Base-by-base conservation (phyloP, 2,888 invertebrate genomes). In the Tenthredo scrophulariae region DNA sequence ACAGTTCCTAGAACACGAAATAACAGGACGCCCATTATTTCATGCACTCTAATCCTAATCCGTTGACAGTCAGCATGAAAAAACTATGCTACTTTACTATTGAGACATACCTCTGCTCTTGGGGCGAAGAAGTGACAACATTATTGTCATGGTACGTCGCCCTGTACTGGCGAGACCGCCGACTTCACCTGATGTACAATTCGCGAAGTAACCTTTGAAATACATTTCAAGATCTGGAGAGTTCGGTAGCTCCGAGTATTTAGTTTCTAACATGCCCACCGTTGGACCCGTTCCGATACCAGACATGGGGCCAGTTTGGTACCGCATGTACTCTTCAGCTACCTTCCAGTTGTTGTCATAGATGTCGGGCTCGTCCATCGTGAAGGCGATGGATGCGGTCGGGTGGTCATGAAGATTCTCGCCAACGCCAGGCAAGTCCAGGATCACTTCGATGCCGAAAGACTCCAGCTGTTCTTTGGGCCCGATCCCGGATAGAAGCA, bases 401-500 rank as follows among this genome's bases (percentile, higher is more conserved):
- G 96, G 95, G 87, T 96, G n/a, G n/a, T n/a, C n/a, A n/a, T n/a
- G n/a, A n/a, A n/a, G n/a, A n/a, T n/a, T n/a, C n/a, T n/a, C n/a
- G 96, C 96, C 96, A 0, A 96, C 96, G 0, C 96, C 96, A 0
- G 96, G 96, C 33, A 96, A 91, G 86, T 96, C 94, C 80, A 94
- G 94, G 26, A 96, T 93, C 7, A 95, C 94, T 0, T 94, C 94
- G 65, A 96, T 95, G 50, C 95, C 94, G 84, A 95, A 94, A 67
- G 94, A 93, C 77, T 95, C 91, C 10, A 96, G 91, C 3, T 95
- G 95, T 2, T 94, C 93, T 88, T 94, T 94, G 0, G 96, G 96
- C 0, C 96, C 96, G 13, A 96, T 94, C n/a, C 96, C 96, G 0
- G 96, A 96, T 3, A 96, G 94, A 0, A 96, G 90, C 22, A 96